These are phyloP conservation scores for Delichon dasypus DNA, from an alignment of 2,797 vertebrate genomes.

Conservation along the genomic window DNA sequence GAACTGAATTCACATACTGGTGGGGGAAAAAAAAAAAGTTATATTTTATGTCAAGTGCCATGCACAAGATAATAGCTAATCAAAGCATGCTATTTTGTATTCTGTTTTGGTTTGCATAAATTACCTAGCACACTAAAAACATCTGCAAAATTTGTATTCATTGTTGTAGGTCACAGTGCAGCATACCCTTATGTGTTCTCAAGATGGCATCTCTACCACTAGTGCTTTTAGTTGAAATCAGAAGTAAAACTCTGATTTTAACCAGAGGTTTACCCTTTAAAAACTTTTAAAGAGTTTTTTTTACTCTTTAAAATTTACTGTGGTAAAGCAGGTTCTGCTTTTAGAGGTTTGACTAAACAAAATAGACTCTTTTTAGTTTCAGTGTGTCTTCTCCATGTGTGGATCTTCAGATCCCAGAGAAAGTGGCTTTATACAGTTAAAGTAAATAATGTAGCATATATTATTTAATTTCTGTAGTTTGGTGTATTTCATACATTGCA, in stretches of 20 bases:
- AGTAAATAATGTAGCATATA: neutral
- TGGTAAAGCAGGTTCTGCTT: neutral
- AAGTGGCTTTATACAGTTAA: neutral
- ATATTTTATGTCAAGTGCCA: neutral
- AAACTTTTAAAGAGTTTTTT: neutral
- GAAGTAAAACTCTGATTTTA: neutral
- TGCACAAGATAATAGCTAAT: neutral
- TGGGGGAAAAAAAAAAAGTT: too few species aligned
- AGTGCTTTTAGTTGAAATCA: neutral
- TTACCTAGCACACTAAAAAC: neutral
- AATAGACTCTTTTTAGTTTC: neutral
- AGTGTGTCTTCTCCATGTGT: rapidly evolving
- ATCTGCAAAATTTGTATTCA: neutral
- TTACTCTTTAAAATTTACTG: neutral
- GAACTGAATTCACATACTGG: neutral
- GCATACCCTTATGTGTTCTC: neutral
- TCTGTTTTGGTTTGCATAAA: neutral
- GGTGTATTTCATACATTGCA: neutral
- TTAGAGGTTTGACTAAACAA: neutral
- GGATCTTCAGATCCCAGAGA: neutral
- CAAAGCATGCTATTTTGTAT: neutral
- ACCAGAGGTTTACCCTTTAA: neutral
- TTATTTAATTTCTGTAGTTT: neutral
- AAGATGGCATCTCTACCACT: neutral
- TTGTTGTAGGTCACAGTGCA: neutral